Base-by-base conservation (phyloP, 1,140 invertebrate species). In the Ostrea denselamellosa region DNA sequence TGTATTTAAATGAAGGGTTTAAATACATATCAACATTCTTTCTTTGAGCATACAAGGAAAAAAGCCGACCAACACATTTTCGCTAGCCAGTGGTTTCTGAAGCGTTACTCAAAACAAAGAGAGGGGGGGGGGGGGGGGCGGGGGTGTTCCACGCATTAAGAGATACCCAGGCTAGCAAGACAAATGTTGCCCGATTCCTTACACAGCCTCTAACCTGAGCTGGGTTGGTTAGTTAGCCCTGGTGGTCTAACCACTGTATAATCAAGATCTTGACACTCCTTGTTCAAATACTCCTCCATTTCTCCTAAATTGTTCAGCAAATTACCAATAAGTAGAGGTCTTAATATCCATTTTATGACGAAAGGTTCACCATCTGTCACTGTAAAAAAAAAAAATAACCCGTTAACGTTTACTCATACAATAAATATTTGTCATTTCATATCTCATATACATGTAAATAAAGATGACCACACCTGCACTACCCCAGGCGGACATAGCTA, bases 241-340 rank as follows among this genome's bases (percentile, higher is more conserved):
- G 93, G 91, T 5, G 94, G 94, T 83, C 93, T 89, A 17, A 95
- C 94, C 9, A 94, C 92, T 0, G 94, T 95, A 88, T 93, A 95
- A 88, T 93, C 90, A 53, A 95, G 88, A 88, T 94, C 94, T 3
- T 9, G 17, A 87, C 93, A 93, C 10, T 93, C 86, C 2, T 89
- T 85, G 54, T 91, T 85, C 25, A 95, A 81, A 52, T 90, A 93
- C 81, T 91, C 86, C 90, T 95, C 94, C 94, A 95, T 94, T 82
- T 92, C 90, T 22, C 90, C 85, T 93, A 95, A 93, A 89, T 91
- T 93, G 44, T 90, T 89, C 65, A 95, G 89, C 71, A 91, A 87
- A 58, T 91, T 92, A 9, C 92, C 87, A 58, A 95, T 85, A 85
- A 92, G 88, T 22, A 94, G 83, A 9, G 93, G 93, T 82, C 93